These are phyloP conservation scores for Chanos chanos DNA, from an alignment of 2,797 vertebrate species.

Conservation along the genomic window DNA sequence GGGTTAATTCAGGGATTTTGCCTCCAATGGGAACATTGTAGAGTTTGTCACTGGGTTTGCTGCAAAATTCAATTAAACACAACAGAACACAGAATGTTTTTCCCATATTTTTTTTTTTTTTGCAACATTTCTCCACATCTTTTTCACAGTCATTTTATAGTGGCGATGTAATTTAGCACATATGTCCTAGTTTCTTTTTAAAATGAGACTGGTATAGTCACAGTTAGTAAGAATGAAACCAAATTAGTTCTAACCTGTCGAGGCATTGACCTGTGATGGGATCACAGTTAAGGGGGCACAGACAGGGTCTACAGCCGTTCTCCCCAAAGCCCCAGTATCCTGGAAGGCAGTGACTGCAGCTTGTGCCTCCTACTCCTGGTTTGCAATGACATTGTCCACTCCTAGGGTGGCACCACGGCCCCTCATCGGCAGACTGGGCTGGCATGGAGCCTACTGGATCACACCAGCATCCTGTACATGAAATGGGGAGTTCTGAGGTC, in stretches of 20 bases:
- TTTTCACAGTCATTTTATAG: no score
- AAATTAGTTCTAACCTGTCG: slow-evolving; percentile 60
- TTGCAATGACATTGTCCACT: slow-evolving; percentile 86
- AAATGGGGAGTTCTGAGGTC: slow-evolving; percentile 19
- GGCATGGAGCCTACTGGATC: slow-evolving; percentile 72
- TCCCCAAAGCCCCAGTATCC: slow-evolving; percentile 84
- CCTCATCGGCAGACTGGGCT: slow-evolving; percentile 53
- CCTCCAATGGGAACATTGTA: slow-evolving; percentile 80
- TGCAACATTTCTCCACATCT: no score
- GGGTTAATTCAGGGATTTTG: slow-evolving; percentile 73
- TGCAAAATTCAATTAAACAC: no score
- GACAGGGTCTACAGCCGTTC: slow-evolving; percentile 76
- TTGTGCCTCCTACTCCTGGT: slow-evolving; percentile 73
- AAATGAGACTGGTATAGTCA: no score
- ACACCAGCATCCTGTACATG: slow-evolving; percentile 78
- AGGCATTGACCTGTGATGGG: slow-evolving; percentile 73
- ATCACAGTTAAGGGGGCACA: slow-evolving; percentile 77
- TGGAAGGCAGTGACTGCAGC: slow-evolving; percentile 75
- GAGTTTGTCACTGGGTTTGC: slow-evolving; percentile 68
- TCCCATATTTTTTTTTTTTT: no score
- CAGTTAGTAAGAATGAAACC: no score
- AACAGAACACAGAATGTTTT: no score
- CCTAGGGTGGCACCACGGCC: slow-evolving; percentile 76
- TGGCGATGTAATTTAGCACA: no score
- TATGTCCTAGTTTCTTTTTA: no score